Conservation (phyloP, 1,140 invertebrate species). For the Drosophila asahinai region DNA sequence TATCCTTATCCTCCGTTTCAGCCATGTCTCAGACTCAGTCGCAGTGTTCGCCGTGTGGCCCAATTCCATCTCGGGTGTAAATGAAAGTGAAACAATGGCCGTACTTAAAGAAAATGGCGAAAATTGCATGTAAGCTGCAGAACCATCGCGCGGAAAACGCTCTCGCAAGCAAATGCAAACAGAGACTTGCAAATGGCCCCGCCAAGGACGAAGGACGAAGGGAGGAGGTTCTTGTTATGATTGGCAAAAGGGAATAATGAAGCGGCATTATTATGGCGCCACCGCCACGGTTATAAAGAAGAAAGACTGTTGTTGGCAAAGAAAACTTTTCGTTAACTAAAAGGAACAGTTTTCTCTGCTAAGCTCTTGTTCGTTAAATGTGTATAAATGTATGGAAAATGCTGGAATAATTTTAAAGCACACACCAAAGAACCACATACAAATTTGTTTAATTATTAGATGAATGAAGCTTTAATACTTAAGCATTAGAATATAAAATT, state of each 20-base stretch:
- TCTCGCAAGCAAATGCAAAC: constrained; percentile 46
- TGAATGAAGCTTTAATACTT: background rate
- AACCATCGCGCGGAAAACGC: constrained; percentile 20
- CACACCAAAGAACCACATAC: too few relatives aligned
- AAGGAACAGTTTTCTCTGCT: constrained; percentile 2
- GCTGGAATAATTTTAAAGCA: background rate
- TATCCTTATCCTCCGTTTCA: constrained; percentile 11
- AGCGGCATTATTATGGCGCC: constrained; percentile 44
- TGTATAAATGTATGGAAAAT: background rate
- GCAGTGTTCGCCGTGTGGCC: constrained; percentile 65
- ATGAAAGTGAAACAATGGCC: constrained; percentile 80
- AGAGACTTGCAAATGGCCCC: constrained; percentile 47
- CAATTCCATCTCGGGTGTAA: constrained; percentile 74
- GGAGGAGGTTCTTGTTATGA: constrained; percentile 42
- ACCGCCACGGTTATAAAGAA: constrained; percentile 14
- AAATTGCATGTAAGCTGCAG: constrained; percentile 77
- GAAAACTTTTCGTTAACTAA: constrained; percentile 23
- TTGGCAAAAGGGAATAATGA: constrained; percentile 56
- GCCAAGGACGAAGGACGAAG: constrained; percentile 29
- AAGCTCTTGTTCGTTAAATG: background rate
- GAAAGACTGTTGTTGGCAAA: constrained; percentile 24
- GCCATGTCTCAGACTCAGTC: constrained; percentile 49
- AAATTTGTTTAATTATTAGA: background rate
- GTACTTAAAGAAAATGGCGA: constrained; percentile 82
- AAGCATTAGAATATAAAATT: background rate